These are phyloP conservation scores for Ochlodes sylvanus DNA, from an alignment of 2,888 invertebrate genomes.

Conservation along the genomic window DNA sequence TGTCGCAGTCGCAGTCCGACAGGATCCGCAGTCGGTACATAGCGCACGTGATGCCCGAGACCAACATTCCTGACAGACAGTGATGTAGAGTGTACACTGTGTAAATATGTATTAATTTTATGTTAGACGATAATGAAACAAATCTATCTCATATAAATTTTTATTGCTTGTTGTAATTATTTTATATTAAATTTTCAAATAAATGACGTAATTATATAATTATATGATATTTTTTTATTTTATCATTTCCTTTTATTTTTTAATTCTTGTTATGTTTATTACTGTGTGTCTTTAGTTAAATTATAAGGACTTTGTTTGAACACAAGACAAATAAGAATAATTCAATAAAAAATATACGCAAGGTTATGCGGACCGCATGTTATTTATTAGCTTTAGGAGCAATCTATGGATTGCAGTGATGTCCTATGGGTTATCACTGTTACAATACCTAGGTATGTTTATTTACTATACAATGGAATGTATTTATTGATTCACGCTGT, in stretches of 20 bases:
- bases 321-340: too few species aligned
- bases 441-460: too few species aligned
- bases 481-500: too few species aligned
- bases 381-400: too few species aligned
- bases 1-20: constrained; percentile 68
- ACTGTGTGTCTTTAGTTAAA: too few species aligned
- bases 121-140: constrained; percentile 25
- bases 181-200: constrained; percentile 20
- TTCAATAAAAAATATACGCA: too few species aligned
- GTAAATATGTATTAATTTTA: constrained; percentile 39
- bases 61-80: constrained; percentile 69
- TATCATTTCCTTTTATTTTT: constrained; percentile 1
- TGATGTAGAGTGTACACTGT: constrained; percentile 46
- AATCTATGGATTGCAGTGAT: too few species aligned
- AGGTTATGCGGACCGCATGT: too few species aligned
- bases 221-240: constrained; percentile 22
- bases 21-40: constrained; percentile 79
- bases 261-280: too few species aligned
- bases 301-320: too few species aligned
- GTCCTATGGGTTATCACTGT: too few species aligned
- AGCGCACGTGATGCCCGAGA: constrained; percentile 75
- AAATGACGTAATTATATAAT: constrained; percentile 25
- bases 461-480: too few species aligned
- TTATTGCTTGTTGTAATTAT: constrained; percentile 22
- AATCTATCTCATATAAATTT: constrained; percentile 25